Evolutionary conservation across 1,140 invertebrate genomes (phyloP).

Genomic region (Bathynomus jamesi): DNA sequence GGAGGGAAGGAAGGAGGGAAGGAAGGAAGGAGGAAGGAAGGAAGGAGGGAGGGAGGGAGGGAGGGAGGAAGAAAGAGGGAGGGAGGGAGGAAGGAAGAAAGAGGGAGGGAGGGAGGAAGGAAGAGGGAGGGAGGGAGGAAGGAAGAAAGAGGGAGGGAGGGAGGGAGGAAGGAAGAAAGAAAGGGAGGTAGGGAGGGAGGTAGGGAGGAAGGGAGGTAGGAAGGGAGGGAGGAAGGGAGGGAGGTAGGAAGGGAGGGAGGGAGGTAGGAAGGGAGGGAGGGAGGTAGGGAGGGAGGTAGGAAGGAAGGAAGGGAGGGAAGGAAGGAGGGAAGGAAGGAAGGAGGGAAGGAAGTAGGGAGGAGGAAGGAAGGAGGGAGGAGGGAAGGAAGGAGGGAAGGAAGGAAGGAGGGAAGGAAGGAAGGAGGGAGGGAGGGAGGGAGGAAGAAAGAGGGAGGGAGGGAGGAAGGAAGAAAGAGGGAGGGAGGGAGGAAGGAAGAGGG

Average conservation of each 20-base stretch:
- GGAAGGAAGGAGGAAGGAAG: too few species aligned
- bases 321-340: neutral
- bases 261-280: neutral
- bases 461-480: neutral
- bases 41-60: slow-evolving; percentile 2
- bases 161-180: neutral
- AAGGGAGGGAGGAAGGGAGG: neutral
- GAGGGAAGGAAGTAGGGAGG: neutral
- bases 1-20: too few species aligned
- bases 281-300: neutral
- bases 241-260: neutral
- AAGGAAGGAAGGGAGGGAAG: neutral
- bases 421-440: too few species aligned
- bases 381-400: neutral
- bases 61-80: neutral
- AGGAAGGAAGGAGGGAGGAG: neutral
- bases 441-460: neutral
- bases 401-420: neutral
- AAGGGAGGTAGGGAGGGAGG: neutral
- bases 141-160: neutral
- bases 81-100: too few species aligned
- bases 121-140: too few species aligned
- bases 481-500: neutral
- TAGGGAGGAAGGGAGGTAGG: neutral
- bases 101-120: too few species aligned